These are phyloP conservation scores for Lateolabrax maculatus DNA, from an alignment of 2,797 vertebrate genomes.

Conservation along the genomic window DNA sequence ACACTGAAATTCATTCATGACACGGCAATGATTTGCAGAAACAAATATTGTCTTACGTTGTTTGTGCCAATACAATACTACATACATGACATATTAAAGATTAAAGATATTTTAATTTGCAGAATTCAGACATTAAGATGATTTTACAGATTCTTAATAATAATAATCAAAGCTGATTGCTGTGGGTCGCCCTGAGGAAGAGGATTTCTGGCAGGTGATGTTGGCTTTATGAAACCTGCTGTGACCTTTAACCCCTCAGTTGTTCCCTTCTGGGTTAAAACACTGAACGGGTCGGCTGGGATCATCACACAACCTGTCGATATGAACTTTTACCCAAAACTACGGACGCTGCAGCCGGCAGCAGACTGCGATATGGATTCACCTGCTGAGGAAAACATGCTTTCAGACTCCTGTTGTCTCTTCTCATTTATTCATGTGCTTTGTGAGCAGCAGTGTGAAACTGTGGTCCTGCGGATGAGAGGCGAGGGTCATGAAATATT, in stretches of 20 bases:
- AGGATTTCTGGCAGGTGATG: not conserved
- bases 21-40: too few species aligned
- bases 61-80: too few species aligned
- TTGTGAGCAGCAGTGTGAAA: conserved; percentile 54
- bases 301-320: conserved; percentile 15
- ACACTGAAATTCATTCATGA: too few species aligned
- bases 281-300: not conserved
- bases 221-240: not conserved
- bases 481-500: conserved; percentile 70
- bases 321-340: not conserved
- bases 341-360: not conserved
- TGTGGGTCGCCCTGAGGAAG: not conserved
- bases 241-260: conserved; percentile 7
- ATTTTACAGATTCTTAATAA: conserved; percentile 1
- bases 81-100: too few species aligned
- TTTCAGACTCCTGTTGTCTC: conserved; percentile 45
- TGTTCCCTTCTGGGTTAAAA: not conserved
- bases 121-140: not conserved
- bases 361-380: conserved; percentile 33
- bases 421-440: conserved; percentile 71
- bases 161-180: not conserved
- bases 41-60: too few species aligned
- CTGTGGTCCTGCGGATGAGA: conserved; percentile 58
- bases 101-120: too few species aligned
- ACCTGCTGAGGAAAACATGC: conserved; percentile 47